Base-by-base conservation (phyloP, 2,113 vertebrate genomes). In the Mormyrus lacerda region DNA sequence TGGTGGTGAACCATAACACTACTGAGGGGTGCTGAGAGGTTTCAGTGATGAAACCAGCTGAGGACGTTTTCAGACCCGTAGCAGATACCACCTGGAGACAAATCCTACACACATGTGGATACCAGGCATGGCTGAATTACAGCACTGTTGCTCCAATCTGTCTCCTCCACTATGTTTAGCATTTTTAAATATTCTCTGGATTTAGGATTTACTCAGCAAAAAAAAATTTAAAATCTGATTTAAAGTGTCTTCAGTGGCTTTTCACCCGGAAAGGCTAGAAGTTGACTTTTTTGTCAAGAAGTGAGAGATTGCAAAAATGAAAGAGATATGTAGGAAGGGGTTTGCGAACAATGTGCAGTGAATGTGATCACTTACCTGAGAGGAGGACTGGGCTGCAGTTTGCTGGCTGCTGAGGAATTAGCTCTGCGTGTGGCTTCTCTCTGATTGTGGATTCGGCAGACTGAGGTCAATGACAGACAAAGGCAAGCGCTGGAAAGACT, bases 391-490 rank as follows among this genome's bases (percentile, higher is more conserved):
- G 27, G 61, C n/a, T 31, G 61, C 61, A 69, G 42, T 84, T 84
- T 47, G 47, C 39, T 47, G 44, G 82, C 82, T n/a, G 21, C 82
- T 84, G 82, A 39, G 35, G 35, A 39, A 42, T 35, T 79, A 35
- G 5, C 73, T 79, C 35, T 42, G 15, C 73, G n/a, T 42, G 73
- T 39, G 35, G 11, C 73, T 79, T 79, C 73, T 79, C 73, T 17
- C 4, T 84, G 39, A 47, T 44, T 45, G 44, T 84, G 39, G 42
- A 82, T 44, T 44, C 19, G 15, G 15, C 76, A 82, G 42, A 84
- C 44, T 45, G 82, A 84, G 82, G 82, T 84, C 82, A 47, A n/a
- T 84, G 82, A 84, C 42, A 47, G 82, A 84, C 82, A 84, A 84
- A 84, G 82, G 39, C 82, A 45, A n/a, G 82, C 21, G 24, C 82